Conservation (phyloP, 2,797 vertebrate species). For the Spinus pinus region DNA sequence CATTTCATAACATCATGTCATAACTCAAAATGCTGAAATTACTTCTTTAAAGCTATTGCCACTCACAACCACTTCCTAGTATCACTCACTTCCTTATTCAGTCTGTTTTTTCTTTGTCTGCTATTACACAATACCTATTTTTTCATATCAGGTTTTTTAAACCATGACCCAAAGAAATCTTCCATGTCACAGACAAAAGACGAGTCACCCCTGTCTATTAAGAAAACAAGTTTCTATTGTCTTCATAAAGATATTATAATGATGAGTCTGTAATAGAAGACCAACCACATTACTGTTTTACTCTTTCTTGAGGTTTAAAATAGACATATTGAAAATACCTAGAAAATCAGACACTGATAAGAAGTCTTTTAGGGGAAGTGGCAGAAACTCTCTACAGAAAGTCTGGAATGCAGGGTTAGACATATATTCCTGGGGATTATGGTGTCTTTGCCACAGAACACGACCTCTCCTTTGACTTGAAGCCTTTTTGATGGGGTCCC, state of each 20-base stretch:
- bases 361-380: neutral
- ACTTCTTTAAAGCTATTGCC: neutral
- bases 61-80: neutral
- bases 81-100: neutral
- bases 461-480: neutral
- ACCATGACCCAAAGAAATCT: neutral
- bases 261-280: neutral
- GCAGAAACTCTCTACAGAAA: neutral
- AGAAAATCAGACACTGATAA: neutral
- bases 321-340: neutral
- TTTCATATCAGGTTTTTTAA: neutral
- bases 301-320: neutral
- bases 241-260: neutral
- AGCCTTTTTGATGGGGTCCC: neutral
- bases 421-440: rapidly evolving
- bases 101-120: neutral
- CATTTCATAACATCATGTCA: neutral
- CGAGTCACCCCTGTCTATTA: neutral
- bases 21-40: neutral
- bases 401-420: neutral
- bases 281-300: neutral
- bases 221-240: neutral
- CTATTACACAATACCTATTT: neutral
- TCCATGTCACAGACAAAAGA: neutral
- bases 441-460: neutral